Conservation (phyloP, 2,797 vertebrate genomes). For the Amphiprion clarkii region DNA sequence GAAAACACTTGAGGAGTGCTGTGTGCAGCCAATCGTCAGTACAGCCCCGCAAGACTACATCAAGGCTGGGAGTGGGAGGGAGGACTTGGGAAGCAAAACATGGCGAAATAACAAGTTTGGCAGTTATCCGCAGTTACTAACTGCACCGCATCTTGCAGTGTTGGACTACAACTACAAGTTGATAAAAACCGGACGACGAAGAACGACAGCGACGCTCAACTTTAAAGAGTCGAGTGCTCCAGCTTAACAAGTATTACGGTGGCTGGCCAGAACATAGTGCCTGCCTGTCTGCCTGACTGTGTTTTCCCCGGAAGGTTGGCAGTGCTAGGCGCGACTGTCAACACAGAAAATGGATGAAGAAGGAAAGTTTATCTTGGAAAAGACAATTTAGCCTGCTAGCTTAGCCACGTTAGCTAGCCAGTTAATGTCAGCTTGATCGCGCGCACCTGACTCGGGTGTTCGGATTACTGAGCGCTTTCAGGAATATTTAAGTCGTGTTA, state of each 20-base stretch:
- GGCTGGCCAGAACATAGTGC: constrained; percentile 45
- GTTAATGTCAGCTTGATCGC: constrained; percentile 14
- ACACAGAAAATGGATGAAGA: constrained; percentile 75
- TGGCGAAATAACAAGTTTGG: constrained; percentile 81
- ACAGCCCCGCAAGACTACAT: constrained; percentile 58
- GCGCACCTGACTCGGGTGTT: constrained; percentile 69
- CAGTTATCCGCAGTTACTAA: constrained; percentile 47
- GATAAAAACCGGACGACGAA: constrained; percentile 22
- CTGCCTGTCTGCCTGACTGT: constrained; percentile 37
- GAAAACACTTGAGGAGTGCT: constrained; percentile 77
- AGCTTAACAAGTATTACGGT: constrained; percentile 56
- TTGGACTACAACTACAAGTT: constrained; percentile 46
- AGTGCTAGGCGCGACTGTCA: constrained; percentile 81
- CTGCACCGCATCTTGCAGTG: constrained; percentile 25
- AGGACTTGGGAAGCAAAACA: constrained; percentile 78
- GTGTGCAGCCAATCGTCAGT: constrained; percentile 69
- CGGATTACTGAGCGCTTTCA: constrained; percentile 19
- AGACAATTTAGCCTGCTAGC: constrained; percentile 53
- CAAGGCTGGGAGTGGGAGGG: constrained; percentile 66
- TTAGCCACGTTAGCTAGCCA: constrained; percentile 57
- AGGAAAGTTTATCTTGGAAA: constrained; percentile 73
- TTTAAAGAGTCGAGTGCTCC: constrained; percentile 48
- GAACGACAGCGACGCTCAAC: constrained; percentile 43
- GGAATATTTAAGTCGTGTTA: constrained; percentile 55
- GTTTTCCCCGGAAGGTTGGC: constrained; percentile 77